phyloP scores from a whole-genome alignment of 2,113 vertebrate species.

The Camelus dromedarius region DNA sequence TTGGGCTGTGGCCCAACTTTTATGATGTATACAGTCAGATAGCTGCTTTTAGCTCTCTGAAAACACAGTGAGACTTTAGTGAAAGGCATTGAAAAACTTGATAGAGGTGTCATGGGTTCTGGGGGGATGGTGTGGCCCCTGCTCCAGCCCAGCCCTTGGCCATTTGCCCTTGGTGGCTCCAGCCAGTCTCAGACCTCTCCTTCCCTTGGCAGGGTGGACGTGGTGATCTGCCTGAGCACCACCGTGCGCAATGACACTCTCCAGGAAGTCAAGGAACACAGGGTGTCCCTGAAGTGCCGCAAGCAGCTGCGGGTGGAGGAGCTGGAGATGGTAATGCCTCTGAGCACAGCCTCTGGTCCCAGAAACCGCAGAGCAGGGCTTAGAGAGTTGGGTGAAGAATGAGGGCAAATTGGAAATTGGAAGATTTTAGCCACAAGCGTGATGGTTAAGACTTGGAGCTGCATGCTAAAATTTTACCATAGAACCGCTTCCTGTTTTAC shows the following conservation, averaged over 20 bases:
- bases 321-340: constrained; percentile 94
- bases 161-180: not conserved
- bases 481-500: not conserved
- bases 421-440: not conserved
- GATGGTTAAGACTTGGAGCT: not conserved
- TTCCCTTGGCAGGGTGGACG: constrained; percentile 92
- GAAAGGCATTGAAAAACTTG: not conserved
- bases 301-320: constrained; percentile 98
- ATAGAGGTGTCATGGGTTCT: not conserved
- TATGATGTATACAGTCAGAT: not conserved
- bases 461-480: not conserved
- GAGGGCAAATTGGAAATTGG: not conserved
- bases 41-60: not conserved
- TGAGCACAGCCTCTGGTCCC: not conserved
- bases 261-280: constrained; percentile 96
- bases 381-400: not conserved
- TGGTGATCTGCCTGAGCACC: constrained; percentile 97
- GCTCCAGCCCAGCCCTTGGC: not conserved
- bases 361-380: not conserved
- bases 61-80: not conserved
- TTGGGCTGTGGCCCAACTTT: not conserved
- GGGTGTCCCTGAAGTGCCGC: constrained; percentile 97
- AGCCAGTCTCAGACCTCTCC: not conserved
- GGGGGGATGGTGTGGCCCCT: not conserved
- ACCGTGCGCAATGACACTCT: constrained; percentile 97